Evolutionary conservation across 2,113 vertebrate genomes (phyloP), one percentile per base, ranked within the genome.

Genomic region (Periophthalmus modestus): DNA sequence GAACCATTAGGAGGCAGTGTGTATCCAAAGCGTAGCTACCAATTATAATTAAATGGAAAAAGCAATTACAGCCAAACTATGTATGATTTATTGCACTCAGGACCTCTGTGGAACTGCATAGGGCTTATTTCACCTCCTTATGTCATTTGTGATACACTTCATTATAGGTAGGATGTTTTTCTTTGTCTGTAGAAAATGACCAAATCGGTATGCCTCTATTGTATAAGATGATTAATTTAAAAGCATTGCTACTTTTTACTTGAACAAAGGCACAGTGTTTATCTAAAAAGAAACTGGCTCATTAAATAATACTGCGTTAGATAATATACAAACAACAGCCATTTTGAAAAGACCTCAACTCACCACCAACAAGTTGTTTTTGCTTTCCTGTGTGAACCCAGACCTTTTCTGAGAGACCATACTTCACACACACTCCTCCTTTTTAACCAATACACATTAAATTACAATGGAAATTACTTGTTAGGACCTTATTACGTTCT

Each of bases 1-100:
- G 46, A 57, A 43, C 69, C 83, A 24, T 16, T 24, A 63, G 86
- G 75, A 66, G 82, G 80, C 76, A 77, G 74, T 87, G 73, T 85
- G 73, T 47, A 59, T 48, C 78, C 55, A 10, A n/a, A 5, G 18
- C 12, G 46, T 3, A 16, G 2, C 57, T 65, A 58, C 13, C 23
- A 43, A 18, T 14, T 13, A 78, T 19, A 1, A n/a, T 58, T 39
- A 65, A 77, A 67, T 52, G 71, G 47, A 57, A 66, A 70, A 69
- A 61, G 58, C 34, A 68, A 84, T 71, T 73, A 80, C 62, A 72
- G 72, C 24, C 19, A 14, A 55, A 18, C 19, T 34, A 46, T 47
- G 58, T 82, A 55, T 73, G 16, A 13, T 50, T 77, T 9, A 71
- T 48, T 66, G 11, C 46, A 52, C 18, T 58, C 23, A 46, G 43